These are phyloP conservation scores for Loripinus fragilis DNA, from an alignment of 2,888 invertebrate genomes.

Conservation along the genomic window DNA sequence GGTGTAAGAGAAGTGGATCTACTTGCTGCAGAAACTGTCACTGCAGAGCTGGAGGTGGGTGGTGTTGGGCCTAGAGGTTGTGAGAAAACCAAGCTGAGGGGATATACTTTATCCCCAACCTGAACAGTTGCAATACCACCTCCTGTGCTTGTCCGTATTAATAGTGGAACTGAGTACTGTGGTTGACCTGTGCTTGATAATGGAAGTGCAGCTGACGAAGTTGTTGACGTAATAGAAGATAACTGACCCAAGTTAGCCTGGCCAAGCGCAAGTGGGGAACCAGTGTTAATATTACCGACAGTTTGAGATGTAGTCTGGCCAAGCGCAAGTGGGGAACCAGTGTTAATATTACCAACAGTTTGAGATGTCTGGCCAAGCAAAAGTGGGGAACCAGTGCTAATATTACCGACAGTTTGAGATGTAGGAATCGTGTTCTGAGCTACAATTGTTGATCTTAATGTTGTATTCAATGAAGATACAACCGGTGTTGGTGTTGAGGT, in stretches of 20 bases:
- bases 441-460: too few relatives aligned
- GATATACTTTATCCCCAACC: constrained; percentile 3
- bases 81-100: neutral
- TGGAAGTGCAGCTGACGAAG: neutral
- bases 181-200: neutral
- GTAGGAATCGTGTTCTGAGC: too few relatives aligned
- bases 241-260: neutral
- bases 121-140: constrained; percentile 7
- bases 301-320: too few relatives aligned
- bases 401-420: too few relatives aligned
- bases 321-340: too few relatives aligned
- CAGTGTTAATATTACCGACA: too few relatives aligned
- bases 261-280: too few relatives aligned
- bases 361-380: neutral
- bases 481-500: too few relatives aligned
- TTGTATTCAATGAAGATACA: too few relatives aligned
- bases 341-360: too few relatives aligned
- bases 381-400: too few relatives aligned
- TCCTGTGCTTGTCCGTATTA: neutral
- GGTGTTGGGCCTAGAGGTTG: neutral
- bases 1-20: neutral
- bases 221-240: neutral
- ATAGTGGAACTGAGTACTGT: neutral
- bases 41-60: neutral
- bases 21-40: neutral